Conservation (phyloP, 2,113 vertebrate genomes). For the Lipophrys pholis region DNA sequence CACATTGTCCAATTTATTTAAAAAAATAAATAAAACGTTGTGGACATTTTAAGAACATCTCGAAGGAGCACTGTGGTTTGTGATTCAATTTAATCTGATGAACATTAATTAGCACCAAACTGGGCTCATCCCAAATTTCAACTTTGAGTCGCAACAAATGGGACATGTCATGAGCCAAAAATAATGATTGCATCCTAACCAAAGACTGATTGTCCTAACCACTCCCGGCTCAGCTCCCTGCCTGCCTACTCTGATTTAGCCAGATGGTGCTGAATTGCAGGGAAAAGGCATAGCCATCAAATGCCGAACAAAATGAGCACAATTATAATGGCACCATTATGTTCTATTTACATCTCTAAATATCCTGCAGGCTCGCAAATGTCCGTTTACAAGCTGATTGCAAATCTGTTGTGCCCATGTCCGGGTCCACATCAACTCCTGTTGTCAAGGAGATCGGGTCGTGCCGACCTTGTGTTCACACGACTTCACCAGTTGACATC, state of each 20-base stretch:
- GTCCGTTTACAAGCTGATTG: constrained; percentile 46
- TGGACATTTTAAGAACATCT: too few species aligned
- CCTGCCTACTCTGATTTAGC: constrained; percentile 51
- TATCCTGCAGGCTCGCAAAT: constrained; percentile 56
- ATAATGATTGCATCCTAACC: constrained; percentile 54
- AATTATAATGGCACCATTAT: constrained; percentile 63
- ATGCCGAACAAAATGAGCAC: constrained; percentile 50
- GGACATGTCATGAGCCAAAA: constrained; percentile 53
- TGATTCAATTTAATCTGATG: too few species aligned
- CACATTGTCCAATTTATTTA: background rate
- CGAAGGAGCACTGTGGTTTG: too few species aligned
- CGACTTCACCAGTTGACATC: constrained; percentile 40
- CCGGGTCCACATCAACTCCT: constrained; percentile 8
- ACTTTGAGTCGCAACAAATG: constrained; percentile 39
- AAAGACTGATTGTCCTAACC: constrained; percentile 55
- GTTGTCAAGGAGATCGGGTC: constrained; percentile 24
- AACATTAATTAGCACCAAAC: too few species aligned
- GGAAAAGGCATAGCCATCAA: constrained; percentile 61
- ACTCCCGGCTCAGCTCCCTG: constrained; percentile 32
- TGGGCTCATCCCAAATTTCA: background rate
- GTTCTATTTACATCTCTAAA: constrained; percentile 64
- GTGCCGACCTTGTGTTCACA: constrained; percentile 49
- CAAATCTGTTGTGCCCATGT: constrained; percentile 16
- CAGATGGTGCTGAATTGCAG: constrained; percentile 66
- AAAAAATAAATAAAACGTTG: too few species aligned